Conservation (phyloP, 2,113 vertebrate genomes). For the Callipepla californica region DNA sequence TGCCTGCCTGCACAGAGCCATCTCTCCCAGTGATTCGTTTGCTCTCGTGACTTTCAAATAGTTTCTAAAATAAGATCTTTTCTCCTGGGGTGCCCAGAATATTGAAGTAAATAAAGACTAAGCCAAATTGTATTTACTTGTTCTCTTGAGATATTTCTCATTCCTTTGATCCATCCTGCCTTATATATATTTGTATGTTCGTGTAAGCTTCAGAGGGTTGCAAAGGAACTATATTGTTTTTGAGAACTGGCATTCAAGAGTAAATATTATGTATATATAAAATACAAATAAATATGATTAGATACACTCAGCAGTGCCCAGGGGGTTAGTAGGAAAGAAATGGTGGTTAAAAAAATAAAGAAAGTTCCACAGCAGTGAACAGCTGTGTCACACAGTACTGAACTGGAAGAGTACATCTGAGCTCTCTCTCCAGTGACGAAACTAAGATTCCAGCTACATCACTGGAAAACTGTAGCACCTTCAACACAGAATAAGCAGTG, state of each 20-base stretch:
- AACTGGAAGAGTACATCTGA: neutral
- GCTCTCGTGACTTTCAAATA: neutral
- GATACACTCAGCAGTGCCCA: neutral
- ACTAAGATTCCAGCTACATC: neutral
- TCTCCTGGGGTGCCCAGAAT: neutral
- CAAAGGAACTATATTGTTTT: neutral
- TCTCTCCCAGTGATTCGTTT: neutral
- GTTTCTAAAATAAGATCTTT: neutral
- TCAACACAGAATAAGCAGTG: neutral
- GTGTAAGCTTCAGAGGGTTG: neutral
- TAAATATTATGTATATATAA: neutral
- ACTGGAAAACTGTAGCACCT: neutral
- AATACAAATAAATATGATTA: neutral
- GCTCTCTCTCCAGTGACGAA: neutral
- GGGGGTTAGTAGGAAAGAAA: neutral
- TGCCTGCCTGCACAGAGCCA: neutral
- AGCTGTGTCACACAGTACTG: neutral
- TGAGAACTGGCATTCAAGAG: neutral
- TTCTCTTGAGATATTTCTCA: neutral
- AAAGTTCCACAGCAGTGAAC: neutral
- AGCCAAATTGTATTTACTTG: neutral
- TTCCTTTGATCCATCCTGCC: neutral
- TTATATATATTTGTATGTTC: neutral
- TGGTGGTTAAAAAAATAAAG: neutral
- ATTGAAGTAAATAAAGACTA: neutral